phyloP scores from a whole-genome alignment of 2,113 vertebrate genomes.

The Mustelus asterias region DNA sequence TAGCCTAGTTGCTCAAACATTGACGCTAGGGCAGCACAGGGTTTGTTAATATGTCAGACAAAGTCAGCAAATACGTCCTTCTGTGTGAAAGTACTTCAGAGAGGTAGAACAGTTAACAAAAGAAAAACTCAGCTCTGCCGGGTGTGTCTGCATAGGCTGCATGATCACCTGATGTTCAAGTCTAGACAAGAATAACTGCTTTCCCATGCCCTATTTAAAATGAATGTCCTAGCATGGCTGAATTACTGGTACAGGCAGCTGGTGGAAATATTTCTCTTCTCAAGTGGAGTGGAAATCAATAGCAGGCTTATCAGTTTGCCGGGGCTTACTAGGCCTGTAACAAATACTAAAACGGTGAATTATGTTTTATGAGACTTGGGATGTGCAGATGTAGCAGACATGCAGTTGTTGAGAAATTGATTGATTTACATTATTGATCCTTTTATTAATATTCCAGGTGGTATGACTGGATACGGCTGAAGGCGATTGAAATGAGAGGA shows the following conservation, averaged over 20 bases:
- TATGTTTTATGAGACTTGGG: neutral
- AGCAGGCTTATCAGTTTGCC: neutral
- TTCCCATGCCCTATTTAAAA: neutral
- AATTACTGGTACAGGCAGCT: neutral
- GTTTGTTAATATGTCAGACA: neutral
- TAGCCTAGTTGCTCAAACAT: neutral
- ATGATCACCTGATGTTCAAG: neutral
- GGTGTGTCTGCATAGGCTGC: neutral
- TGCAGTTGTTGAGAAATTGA: neutral
- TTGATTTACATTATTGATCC: neutral
- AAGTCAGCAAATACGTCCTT: neutral
- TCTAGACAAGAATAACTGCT: neutral
- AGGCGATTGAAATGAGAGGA: neutral
- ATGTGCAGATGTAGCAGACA: neutral
- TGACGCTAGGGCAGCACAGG: neutral
- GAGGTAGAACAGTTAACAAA: neutral
- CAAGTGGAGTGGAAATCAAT: neutral
- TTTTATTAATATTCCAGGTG: constrained; percentile 20
- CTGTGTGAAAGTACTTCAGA: neutral
- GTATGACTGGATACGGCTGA: neutral
- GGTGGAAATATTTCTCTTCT: neutral
- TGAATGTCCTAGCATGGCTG: neutral
- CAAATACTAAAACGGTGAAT: neutral
- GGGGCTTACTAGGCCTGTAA: neutral
- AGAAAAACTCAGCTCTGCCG: neutral